Conservation (phyloP, 2,888 invertebrate genomes). For the Stegana nigrithorax region DNA sequence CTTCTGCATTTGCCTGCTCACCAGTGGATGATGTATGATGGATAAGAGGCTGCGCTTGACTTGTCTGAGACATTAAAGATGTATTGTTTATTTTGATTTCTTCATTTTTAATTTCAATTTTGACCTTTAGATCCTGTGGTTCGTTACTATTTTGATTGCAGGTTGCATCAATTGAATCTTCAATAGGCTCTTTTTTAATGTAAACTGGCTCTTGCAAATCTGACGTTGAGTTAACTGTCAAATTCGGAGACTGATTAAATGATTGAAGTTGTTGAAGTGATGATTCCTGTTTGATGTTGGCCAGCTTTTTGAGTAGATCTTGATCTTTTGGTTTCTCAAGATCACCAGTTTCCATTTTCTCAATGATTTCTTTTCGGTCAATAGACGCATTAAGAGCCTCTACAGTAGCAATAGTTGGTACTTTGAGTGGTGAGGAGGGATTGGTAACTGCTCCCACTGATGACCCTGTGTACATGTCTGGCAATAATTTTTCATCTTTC, state of each 20-base stretch:
- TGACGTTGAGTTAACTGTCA: slow-evolving; percentile 64
- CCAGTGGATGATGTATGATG: slow-evolving; percentile 63
- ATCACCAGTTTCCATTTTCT: slow-evolving; percentile 55
- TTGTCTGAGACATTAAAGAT: slow-evolving; percentile 31
- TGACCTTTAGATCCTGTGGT: slow-evolving; percentile 80
- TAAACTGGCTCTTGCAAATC: slow-evolving; percentile 72
- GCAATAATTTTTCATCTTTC: slow-evolving; percentile 35
- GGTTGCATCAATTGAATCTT: slow-evolving; percentile 68
- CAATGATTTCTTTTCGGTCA: slow-evolving; percentile 54
- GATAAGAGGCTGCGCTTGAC: slow-evolving; percentile 18
- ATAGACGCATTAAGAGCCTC: slow-evolving; percentile 62
- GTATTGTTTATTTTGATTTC: slow-evolving; percentile 52
- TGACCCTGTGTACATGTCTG: slow-evolving; percentile 29
- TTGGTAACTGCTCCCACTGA: slow-evolving; percentile 26
- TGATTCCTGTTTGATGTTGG: slow-evolving; percentile 67
- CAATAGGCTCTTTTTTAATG: slow-evolving; percentile 70
- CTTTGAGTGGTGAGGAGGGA: slow-evolving; percentile 44
- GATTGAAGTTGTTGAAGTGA: slow-evolving; percentile 55
- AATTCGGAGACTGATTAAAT: slow-evolving; percentile 53
- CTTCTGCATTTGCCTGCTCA: slow-evolving; percentile 59
- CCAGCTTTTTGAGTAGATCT: slow-evolving; percentile 67
- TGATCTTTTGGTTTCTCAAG: slow-evolving; percentile 60
- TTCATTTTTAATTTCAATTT: slow-evolving; percentile 74
- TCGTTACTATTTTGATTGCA: slow-evolving; percentile 71
- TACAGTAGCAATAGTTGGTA: slow-evolving; percentile 60